Percentiles rank a stretch among this genome's conserved stretches.
phyloP scores from a whole-genome alignment of 1,140 invertebrate species.

The Phymastichus coffea region DNA sequence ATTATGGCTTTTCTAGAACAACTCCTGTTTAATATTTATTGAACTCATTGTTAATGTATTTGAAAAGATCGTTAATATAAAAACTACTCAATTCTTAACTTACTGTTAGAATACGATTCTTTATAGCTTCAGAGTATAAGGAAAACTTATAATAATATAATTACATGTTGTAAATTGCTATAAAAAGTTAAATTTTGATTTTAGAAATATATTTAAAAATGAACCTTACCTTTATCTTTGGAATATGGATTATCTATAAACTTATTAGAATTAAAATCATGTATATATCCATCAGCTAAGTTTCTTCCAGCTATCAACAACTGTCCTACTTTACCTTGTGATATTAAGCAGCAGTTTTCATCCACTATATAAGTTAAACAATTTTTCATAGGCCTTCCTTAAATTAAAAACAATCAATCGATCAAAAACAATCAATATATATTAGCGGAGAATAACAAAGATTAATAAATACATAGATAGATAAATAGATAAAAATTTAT shows the following conservation, averaged over 20 bases:
- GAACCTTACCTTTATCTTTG: background rate
- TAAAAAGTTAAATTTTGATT: too few species aligned
- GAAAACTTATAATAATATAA: too few species aligned
- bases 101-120: too few species aligned
- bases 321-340: slow-evolving; percentile 73
- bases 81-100: too few species aligned
- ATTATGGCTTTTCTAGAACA: too few species aligned
- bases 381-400: slow-evolving; percentile 74
- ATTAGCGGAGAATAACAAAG: background rate
- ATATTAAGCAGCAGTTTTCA: slow-evolving; percentile 66
- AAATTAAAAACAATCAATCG: slow-evolving; percentile 3
- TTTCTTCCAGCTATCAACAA: slow-evolving; percentile 77
- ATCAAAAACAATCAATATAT: background rate
- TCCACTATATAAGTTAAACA: slow-evolving; percentile 78
- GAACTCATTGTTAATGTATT: too few species aligned
- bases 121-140: too few species aligned
- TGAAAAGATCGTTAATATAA: too few species aligned
- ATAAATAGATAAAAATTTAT: too few species aligned
- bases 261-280: slow-evolving; percentile 67
- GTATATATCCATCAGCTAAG: slow-evolving; percentile 77
- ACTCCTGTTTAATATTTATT: too few species aligned
- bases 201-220: background rate
- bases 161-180: too few species aligned
- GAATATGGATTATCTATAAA: slow-evolving; percentile 68
- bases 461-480: too few species aligned